These are phyloP conservation scores for Coelogynopora nodosa DNA, from an alignment of 2,888 invertebrate species.

Conservation along the genomic window DNA sequence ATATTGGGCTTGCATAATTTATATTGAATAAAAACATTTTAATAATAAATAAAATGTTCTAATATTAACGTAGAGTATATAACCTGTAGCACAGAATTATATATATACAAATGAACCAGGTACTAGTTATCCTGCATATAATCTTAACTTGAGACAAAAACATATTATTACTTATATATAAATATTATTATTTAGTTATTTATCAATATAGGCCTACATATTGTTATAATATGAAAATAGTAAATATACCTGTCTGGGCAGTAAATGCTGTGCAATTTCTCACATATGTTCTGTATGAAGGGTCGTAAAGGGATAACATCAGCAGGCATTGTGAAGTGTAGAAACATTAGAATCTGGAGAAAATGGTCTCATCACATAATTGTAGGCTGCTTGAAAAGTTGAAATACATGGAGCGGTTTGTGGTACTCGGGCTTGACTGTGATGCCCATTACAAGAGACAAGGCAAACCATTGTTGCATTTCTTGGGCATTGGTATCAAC, in stretches of 20 bases:
- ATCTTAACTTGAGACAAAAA: neutral
- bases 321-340: neutral
- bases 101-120: neutral
- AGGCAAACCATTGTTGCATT: neutral
- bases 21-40: too few relatives aligned
- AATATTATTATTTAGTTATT: too few relatives aligned
- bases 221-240: neutral
- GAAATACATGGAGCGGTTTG: neutral
- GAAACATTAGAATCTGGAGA: neutral
- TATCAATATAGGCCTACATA: too few relatives aligned
- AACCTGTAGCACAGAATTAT: too few relatives aligned
- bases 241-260: neutral
- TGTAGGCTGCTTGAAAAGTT: neutral
- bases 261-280: neutral
- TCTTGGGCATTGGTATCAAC: neutral
- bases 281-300: neutral
- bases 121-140: neutral
- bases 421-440: neutral
- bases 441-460: neutral
- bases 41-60: too few relatives aligned
- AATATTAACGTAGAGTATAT: too few relatives aligned
- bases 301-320: neutral
- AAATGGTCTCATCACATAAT: neutral
- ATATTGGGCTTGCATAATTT: too few relatives aligned
- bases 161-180: too few relatives aligned